Conservation (phyloP, 1,140 invertebrate genomes). For the Bicyclus anynana region DNA sequence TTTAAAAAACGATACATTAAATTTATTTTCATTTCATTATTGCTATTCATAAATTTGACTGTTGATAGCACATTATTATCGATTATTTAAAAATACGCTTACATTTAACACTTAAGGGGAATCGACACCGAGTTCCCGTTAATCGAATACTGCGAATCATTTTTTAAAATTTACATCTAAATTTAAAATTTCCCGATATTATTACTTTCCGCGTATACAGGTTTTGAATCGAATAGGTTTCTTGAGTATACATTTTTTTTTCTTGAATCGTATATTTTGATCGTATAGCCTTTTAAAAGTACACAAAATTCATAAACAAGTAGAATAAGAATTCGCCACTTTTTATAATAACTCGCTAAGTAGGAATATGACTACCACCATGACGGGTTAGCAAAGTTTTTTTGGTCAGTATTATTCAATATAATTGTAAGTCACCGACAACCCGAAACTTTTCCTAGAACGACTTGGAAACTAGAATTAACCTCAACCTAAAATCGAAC, state of each 20-base stretch:
- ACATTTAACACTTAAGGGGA: slow-evolving; percentile 26
- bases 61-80: slow-evolving; percentile 8
- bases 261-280: slow-evolving; percentile 40
- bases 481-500: too few species aligned
- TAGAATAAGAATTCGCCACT: slow-evolving; percentile 1
- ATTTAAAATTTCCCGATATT: slow-evolving; percentile 43
- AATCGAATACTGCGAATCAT: slow-evolving; percentile 32
- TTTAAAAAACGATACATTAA: not conserved
- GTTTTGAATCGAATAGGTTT: slow-evolving; percentile 52
- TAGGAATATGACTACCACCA: too few species aligned
- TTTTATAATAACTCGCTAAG: too few species aligned
- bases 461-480: too few species aligned
- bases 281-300: slow-evolving; percentile 6
- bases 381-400: too few species aligned
- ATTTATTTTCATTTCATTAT: not conserved
- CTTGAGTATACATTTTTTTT: slow-evolving; percentile 51
- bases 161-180: slow-evolving; percentile 47
- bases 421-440: too few species aligned
- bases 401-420: too few species aligned
- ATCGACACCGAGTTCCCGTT: slow-evolving; percentile 19
- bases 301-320: slow-evolving; percentile 1
- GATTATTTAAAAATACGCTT: slow-evolving; percentile 8
- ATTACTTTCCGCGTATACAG: slow-evolving; percentile 55
- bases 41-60: slow-evolving; percentile 1
- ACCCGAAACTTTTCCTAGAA: too few species aligned